Evolutionary conservation across 2,797 vertebrate genomes (phyloP).

Genomic region (Oryzias dopingdopingensis): DNA sequence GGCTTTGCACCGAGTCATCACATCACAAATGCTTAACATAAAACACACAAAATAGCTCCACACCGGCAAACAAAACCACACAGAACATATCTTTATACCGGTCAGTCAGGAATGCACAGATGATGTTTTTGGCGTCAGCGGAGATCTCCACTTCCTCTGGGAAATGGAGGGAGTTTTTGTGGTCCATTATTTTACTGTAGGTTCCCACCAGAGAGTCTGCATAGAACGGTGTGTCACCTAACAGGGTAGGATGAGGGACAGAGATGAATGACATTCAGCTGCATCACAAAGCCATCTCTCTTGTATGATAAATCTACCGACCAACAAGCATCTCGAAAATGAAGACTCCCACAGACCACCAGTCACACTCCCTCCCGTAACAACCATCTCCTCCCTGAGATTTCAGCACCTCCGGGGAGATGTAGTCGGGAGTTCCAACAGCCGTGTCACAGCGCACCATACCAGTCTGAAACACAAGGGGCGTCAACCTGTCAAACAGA

Average conservation of each 20-base stretch:
- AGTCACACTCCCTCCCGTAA: constrained; percentile 97
- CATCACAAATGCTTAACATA: no score
- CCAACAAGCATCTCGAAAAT: constrained; percentile 98
- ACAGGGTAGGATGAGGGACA: constrained; percentile 5
- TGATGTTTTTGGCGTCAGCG: constrained; percentile 94
- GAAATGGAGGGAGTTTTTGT: constrained; percentile 97
- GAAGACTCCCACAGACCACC: constrained; percentile 99
- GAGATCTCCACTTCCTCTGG: constrained; percentile 98
- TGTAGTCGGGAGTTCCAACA: constrained; percentile 97
- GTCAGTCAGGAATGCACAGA: constrained; percentile 97
- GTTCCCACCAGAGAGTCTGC: constrained; percentile 98
- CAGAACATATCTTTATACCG: constrained; percentile 72
- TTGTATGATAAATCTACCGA: constrained; percentile 73
- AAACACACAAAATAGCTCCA: background rate
- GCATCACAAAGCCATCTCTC: background rate
- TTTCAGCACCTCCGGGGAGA: constrained; percentile 95
- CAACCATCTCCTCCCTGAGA: constrained; percentile 97
- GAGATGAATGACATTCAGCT: background rate
- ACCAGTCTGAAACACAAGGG: constrained; percentile 82
- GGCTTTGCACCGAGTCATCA: no score
- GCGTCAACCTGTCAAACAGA: background rate
- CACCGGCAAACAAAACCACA: background rate
- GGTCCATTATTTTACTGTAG: constrained; percentile 99
- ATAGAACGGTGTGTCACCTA: constrained; percentile 98
- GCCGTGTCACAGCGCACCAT: constrained; percentile 99